Percentiles rank a stretch among this genome's conserved stretches.
These are phyloP conservation scores for Tetraodon nigroviridis DNA, from an alignment of 2,113 vertebrate genomes.

Conservation along the genomic window DNA sequence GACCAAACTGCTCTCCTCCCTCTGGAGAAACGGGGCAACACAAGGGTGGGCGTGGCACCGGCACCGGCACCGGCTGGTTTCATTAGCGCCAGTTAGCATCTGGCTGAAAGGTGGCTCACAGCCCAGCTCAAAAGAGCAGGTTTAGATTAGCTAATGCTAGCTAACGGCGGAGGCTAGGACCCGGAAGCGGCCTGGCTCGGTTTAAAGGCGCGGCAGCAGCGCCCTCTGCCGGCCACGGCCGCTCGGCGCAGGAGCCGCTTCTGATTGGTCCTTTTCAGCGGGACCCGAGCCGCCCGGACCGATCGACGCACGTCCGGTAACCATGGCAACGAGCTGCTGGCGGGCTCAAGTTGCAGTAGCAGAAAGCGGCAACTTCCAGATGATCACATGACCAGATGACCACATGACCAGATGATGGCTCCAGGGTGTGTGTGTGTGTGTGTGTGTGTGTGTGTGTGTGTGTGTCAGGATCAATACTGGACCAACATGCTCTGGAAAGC, in stretches of 20 bases:
- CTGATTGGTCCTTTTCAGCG: too few relatives aligned
- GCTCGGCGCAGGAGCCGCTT: constrained; percentile 7
- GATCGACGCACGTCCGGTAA: constrained; percentile 3
- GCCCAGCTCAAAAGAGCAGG: too few relatives aligned
- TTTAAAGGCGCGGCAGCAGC: neutral
- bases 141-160: neutral
- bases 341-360: constrained; percentile 32
- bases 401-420: constrained; percentile 49
- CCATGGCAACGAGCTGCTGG: neutral
- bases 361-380: neutral
- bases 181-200: too few relatives aligned
- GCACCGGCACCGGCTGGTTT: too few relatives aligned
- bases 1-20: too few relatives aligned
- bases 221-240: constrained; percentile 33
- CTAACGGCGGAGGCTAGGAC: too few relatives aligned
- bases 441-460: constrained; percentile 45
- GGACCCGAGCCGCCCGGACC: constrained; percentile 8
- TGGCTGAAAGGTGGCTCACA: too few relatives aligned
- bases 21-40: too few relatives aligned
- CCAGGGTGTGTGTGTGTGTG: constrained; percentile 45
- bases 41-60: too few relatives aligned
- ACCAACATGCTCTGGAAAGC: constrained; percentile 52
- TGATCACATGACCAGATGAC: constrained; percentile 39
- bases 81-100: too few relatives aligned
- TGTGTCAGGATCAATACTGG: constrained; percentile 54